Evolutionary conservation across 2,888 invertebrate species (phyloP).

Genomic region (Drosophila monieri): DNA sequence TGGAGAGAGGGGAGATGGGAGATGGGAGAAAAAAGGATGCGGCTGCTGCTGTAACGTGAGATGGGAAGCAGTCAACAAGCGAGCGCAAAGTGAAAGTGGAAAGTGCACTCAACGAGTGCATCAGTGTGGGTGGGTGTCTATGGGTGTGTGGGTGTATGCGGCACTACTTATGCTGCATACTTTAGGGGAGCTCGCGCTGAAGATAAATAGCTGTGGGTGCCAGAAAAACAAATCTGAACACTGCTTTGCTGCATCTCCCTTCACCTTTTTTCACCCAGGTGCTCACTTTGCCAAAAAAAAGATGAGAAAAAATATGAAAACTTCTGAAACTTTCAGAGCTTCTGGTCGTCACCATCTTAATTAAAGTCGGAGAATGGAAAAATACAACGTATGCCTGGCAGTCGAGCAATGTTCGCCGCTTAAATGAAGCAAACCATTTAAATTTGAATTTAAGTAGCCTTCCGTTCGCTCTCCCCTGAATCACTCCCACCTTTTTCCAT

Average conservation of each 20-base stretch:
- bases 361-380: slow-evolving; percentile 48
- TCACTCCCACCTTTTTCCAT: background rate
- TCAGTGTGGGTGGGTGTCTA: slow-evolving; percentile 4
- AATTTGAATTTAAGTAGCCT: slow-evolving; percentile 72
- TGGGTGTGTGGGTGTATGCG: background rate
- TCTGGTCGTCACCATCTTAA: slow-evolving; percentile 65
- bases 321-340: slow-evolving; percentile 6
- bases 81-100: slow-evolving; percentile 73
- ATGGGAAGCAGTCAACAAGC: slow-evolving; percentile 70
- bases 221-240: slow-evolving; percentile 50
- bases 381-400: slow-evolving; percentile 51
- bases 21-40: background rate
- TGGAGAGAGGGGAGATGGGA: background rate
- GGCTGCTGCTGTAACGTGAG: slow-evolving; percentile 10
- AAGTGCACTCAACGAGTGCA: slow-evolving; percentile 67
- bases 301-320: slow-evolving; percentile 39
- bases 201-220: slow-evolving; percentile 71
- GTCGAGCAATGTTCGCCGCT: slow-evolving; percentile 42
- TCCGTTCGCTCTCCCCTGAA: slow-evolving; percentile 2
- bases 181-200: slow-evolving; percentile 57
- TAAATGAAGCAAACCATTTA: slow-evolving; percentile 73
- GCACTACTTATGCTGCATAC: slow-evolving; percentile 65
- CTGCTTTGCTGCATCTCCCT: slow-evolving; percentile 28
- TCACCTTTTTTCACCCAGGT: slow-evolving; percentile 28
- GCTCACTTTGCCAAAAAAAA: slow-evolving; percentile 43